Base-by-base conservation (phyloP, 2,113 vertebrate genomes). In the Montifringilla adamsi region DNA sequence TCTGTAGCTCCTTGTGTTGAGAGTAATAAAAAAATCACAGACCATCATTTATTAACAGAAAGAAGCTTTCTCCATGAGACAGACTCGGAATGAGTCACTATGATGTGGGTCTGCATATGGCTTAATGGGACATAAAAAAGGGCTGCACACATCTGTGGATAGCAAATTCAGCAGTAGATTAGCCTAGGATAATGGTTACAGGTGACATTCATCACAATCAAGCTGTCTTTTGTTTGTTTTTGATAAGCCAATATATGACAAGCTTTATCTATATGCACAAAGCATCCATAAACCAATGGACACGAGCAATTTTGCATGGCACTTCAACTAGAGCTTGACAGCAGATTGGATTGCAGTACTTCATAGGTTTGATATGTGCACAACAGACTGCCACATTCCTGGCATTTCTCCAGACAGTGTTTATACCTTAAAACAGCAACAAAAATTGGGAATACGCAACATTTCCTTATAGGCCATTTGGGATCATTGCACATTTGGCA, bases 171-270 rank as follows among this genome's bases (percentile, higher is more conserved):
- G 82, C 89, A 74, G 82, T 3, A 85, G 82, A 96, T 91, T 86
- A 95, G 47, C 53, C 87, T 50, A 79, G 60, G 39, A 94, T 84
- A 90, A 96, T 33, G 27, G n/a, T 86, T 88, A 88, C 95, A 89
- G 73, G 90, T 96, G 90, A 89, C 93, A 94, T 89, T 58, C 80
- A 78, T 94, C 92, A 93, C 64, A 84, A 88, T 92, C 76, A 89
- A 94, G 67, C 67, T 88, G 79, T 93, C 86, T 84, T 88, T 89
- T 90, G 68, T 90, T 96, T 92, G 68, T 0, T 89, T 92, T 90
- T 81, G 95, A 95, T 92, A 95, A 84, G 86, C 76, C 73, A 90
- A 37, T 87, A 90, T 81, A 72, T 56, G 76, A 90, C 86, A 96
- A 94, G 56, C 73, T 92, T 87, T 96, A 89, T 90, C 91, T 95